Percentiles rank a stretch among this genome's conserved stretches.
Conservation (phyloP, 2,113 vertebrate species). For the Caracal caracal region DNA sequence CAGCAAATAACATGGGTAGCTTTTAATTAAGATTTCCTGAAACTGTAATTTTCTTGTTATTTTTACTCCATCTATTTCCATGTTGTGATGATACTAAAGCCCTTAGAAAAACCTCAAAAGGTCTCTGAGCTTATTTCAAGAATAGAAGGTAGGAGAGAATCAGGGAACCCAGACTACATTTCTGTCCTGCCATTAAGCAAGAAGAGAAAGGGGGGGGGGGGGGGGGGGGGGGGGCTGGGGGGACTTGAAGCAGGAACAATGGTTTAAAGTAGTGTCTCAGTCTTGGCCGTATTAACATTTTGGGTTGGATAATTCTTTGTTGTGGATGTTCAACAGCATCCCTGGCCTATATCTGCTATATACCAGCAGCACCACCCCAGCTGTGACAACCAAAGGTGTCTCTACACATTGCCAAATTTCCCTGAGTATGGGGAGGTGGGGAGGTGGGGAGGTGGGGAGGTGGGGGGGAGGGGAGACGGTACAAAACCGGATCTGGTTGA, state of each 20-base stretch:
- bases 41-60: conserved; percentile 62
- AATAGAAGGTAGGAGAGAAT: neutral
- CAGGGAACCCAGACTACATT: neutral
- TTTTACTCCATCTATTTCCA: conserved; percentile 45
- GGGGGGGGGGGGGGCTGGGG: neutral
- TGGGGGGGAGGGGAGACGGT: rapidly evolving
- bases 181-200: neutral
- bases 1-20: neutral
- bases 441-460: rapidly evolving
- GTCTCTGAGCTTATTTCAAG: conserved; percentile 9
- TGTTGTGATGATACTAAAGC: neutral
- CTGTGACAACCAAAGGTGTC: neutral
- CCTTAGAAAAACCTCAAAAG: conserved; percentile 54
- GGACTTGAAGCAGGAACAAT: neutral
- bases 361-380: neutral
- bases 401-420: neutral
- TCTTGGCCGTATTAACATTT: neutral
- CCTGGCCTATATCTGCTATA: neutral
- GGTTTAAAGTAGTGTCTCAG: neutral
- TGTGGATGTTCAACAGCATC: no score
- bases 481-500: neutral
- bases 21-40: conserved; percentile 53
- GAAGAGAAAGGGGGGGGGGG: neutral
- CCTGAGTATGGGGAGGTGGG: rapidly evolving
- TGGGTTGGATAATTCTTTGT: neutral